Evolutionary conservation across 2,113 vertebrate species (phyloP).

Genomic region (Octodon degus): DNA sequence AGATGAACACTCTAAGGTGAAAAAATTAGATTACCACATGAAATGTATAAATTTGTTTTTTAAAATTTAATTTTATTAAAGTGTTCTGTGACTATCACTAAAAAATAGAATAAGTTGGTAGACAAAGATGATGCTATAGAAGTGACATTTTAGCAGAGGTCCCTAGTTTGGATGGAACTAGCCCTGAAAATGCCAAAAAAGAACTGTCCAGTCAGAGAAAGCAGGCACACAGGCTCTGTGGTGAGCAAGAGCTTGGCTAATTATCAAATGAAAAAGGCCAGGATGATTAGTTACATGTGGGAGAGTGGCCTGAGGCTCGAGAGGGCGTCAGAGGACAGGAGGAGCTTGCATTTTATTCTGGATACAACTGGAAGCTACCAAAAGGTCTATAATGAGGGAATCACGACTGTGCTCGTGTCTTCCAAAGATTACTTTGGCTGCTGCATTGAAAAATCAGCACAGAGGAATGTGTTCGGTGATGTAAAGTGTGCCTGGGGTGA

Average conservation of each 20-base stretch:
- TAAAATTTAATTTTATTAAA: neutral
- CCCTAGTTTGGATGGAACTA: neutral
- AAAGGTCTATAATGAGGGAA: neutral
- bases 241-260: neutral
- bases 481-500: neutral
- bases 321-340: neutral
- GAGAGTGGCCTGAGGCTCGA: neutral
- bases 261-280: neutral
- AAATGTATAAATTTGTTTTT: neutral
- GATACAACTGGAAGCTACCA: neutral
- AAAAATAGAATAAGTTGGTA: neutral
- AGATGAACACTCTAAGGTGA: no score
- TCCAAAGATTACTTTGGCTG: neutral
- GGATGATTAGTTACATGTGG: neutral
- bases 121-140: neutral
- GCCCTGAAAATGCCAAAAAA: neutral
- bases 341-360: neutral
- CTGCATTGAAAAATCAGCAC: neutral
- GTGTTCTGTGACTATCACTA: neutral
- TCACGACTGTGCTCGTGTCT: neutral
- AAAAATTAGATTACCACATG: neutral
- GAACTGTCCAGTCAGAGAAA: neutral
- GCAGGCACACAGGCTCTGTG: neutral
- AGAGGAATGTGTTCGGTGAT: no score
- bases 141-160: neutral